Base-by-base conservation (phyloP, 2,113 vertebrate genomes). In the Cryptotis parvus region DNA sequence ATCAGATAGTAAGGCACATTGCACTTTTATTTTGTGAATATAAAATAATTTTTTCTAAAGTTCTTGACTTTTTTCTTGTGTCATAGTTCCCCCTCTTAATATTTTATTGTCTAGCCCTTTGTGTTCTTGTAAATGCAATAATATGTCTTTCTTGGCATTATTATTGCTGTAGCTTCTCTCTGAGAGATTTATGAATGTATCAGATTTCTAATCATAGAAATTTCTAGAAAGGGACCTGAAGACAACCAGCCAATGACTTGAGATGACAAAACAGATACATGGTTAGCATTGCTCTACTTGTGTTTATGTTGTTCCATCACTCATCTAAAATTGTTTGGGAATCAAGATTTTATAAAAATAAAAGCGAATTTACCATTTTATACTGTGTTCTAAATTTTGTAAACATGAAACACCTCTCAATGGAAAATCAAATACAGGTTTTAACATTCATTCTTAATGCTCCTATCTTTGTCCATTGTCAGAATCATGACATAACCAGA, bases 361-460 rank as follows among this genome's bases (percentile, higher is more conserved):
- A 77, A 79, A 76, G 3, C 29, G 11, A 72, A 35, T 3, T 83
- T 70, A 52, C 20, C 77, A 9, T 61, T 87, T 73, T 87, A 61
- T 35, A 85, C 41, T 83, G 66, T 33, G 45, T 73, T 84, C 43
- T 68, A 73, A 61, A 75, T 86, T 82, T 82, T 93, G 20, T 83
- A 89, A 93, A 91, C 3, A 69, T 39, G 9, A 66, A 90, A 74
- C 45, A 41, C 27, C 85, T 89, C 37, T 85, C 49, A 79, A 41
- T 81, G 68, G n/a, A 79, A 91, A 85, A 58, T 79, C 52, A 9
- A 84, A 65, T 70, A 69, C 27, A 78, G 27, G 83, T 91, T 90
- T 29, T 65, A 82, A 65, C 20, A 55, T 72, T 92, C 33, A 80
- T 52, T 79, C 9, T 39, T 86, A 78, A 75, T 85, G 12, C 2